phyloP scores from a whole-genome alignment of 2,888 invertebrate species.

The Antheraea yamamai region DNA sequence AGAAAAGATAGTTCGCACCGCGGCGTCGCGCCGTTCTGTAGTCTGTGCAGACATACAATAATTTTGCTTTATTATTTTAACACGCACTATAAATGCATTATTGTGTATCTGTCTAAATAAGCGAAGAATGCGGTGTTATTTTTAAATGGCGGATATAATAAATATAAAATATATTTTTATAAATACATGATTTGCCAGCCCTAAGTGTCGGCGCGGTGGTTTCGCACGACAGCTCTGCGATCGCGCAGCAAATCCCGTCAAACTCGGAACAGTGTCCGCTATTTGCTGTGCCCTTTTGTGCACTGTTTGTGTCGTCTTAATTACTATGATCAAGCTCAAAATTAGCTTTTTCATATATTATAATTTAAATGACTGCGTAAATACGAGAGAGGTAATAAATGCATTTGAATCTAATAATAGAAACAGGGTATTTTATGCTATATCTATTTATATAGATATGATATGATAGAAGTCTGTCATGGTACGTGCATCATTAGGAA shows the following conservation, averaged over 20 bases:
- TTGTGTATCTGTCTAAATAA: too few relatives aligned
- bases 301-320: background rate
- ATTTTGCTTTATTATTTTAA: background rate
- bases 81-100: background rate
- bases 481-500: too few relatives aligned
- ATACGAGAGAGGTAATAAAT: too few relatives aligned
- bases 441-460: too few relatives aligned
- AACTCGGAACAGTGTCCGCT: background rate
- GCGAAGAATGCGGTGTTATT: background rate
- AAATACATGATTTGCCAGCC: conserved; percentile 29
- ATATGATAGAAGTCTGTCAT: too few relatives aligned
- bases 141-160: too few relatives aligned
- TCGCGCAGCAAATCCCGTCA: conserved; percentile 39
- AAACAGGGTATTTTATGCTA: too few relatives aligned
- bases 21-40: too few relatives aligned
- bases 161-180: background rate
- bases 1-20: background rate
- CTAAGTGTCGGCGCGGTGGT: conserved; percentile 27
- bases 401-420: too few relatives aligned
- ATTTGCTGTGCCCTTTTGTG: background rate
- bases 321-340: background rate
- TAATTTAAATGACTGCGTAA: too few relatives aligned
- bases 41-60: too few relatives aligned
- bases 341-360: too few relatives aligned
- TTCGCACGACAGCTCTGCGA: conserved; percentile 41